A percentile compares a stretch with the other conserved stretches of the same genome.
Evolutionary conservation across 2,888 invertebrate species (phyloP).

Genomic region (Gisinianus flammeolus): DNA sequence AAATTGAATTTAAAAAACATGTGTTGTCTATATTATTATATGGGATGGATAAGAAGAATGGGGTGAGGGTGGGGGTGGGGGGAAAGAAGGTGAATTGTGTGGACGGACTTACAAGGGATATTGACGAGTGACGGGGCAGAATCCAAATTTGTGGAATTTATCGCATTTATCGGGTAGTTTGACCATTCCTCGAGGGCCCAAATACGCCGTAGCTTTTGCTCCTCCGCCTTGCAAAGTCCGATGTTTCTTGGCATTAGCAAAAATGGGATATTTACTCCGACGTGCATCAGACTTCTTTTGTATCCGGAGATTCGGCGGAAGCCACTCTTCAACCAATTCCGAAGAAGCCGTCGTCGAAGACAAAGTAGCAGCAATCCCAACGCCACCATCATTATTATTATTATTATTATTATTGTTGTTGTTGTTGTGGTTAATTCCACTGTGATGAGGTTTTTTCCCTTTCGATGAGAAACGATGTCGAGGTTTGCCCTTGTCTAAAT

Average conservation of each 20-base stretch:
- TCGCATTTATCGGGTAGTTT: slow-evolving; percentile 53
- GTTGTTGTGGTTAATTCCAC: too few species aligned
- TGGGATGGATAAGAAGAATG: slow-evolving; percentile 10
- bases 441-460: slow-evolving; percentile 20
- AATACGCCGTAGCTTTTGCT: neutral
- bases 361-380: neutral
- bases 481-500: slow-evolving; percentile 9
- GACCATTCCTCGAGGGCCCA: slow-evolving; percentile 15
- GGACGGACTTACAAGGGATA: slow-evolving; percentile 55
- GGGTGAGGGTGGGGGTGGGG: neutral
- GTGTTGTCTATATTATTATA: neutral
- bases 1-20: too few species aligned
- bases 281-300: slow-evolving; percentile 32
- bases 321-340: slow-evolving; percentile 55
- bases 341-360: slow-evolving; percentile 47
- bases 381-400: neutral
- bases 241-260: neutral
- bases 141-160: slow-evolving; percentile 57
- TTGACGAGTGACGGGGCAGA: slow-evolving; percentile 56
- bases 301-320: slow-evolving; percentile 26
- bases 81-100: neutral
- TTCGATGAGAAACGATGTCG: slow-evolving; percentile 38
- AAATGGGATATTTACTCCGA: slow-evolving; percentile 37
- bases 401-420: neutral
- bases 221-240: neutral